phyloP scores from a whole-genome alignment of 30 jellyfish, hydroid and myxozoan species.

The Chironex yamaguchii region DNA sequence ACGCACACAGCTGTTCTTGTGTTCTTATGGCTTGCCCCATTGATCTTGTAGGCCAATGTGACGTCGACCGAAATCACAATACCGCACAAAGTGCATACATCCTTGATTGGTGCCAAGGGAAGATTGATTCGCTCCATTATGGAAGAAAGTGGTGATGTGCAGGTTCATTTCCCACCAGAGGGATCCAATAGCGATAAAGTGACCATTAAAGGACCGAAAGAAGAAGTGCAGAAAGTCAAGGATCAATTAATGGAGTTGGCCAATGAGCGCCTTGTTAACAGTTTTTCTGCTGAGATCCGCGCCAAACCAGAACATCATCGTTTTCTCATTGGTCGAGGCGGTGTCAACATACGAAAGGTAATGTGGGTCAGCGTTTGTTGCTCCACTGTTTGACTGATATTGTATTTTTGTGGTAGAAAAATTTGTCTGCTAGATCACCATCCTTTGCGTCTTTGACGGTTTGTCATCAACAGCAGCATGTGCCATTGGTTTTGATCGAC shows the following conservation, averaged over 20 bases:
- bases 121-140: slow-evolving; percentile 87
- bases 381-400: too few species aligned
- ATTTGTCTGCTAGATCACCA: too few species aligned
- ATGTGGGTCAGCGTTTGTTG: not conserved
- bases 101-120: slow-evolving; percentile 95
- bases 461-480: too few species aligned
- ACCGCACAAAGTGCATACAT: slow-evolving; percentile 87
- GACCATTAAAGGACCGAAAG: slow-evolving; percentile 83
- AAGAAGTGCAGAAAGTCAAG: slow-evolving; percentile 93
- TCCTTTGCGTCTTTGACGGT: too few species aligned
- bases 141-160: slow-evolving; percentile 97
- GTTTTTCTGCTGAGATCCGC: slow-evolving; percentile 85
- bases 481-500: too few species aligned
- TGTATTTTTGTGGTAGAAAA: too few species aligned
- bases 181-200: slow-evolving; percentile 86
- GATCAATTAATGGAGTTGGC: slow-evolving; percentile 81
- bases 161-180: slow-evolving; percentile 91
- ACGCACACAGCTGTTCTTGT: too few species aligned
- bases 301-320: slow-evolving; percentile 96
- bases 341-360: slow-evolving; percentile 86
- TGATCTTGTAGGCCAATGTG: slow-evolving; percentile 75
- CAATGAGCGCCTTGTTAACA: slow-evolving; percentile 77
- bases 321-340: slow-evolving; percentile 93
- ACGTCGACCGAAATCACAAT: slow-evolving; percentile 75
- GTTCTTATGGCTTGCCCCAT: too few species aligned